phyloP scores from a whole-genome alignment of 2,888 invertebrate species.

The Drosophila longiperda region DNA sequence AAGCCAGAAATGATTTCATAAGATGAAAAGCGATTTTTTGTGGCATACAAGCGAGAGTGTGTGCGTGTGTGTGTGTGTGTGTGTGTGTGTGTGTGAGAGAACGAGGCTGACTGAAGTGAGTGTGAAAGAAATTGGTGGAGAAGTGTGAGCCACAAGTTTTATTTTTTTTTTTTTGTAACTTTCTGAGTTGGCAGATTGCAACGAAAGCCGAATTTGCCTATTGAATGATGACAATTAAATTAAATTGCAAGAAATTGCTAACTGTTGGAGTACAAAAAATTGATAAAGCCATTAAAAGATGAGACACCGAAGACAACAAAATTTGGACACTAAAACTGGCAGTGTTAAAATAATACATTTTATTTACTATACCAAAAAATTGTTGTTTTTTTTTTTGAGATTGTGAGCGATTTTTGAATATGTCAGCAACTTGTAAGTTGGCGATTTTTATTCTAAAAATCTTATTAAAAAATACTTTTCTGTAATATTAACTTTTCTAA shows the following conservation, averaged over 20 bases:
- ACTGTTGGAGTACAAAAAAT: neutral
- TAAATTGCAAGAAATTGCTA: slow-evolving; percentile 19
- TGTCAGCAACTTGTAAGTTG: neutral
- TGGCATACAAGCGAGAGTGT: slow-evolving; percentile 5
- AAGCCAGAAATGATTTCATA: slow-evolving; percentile 72
- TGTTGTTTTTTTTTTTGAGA: neutral
- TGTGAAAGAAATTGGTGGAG: neutral
- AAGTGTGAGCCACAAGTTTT: slow-evolving; percentile 43
- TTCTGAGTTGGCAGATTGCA: slow-evolving; percentile 48
- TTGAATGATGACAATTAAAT: slow-evolving; percentile 57
- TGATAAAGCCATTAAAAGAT: neutral
- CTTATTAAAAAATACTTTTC: neutral
- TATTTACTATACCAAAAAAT: neutral
- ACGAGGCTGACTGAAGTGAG: neutral
- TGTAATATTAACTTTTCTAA: neutral
- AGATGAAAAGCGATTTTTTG: slow-evolving; percentile 71
- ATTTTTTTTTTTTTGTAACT: slow-evolving; percentile 40
- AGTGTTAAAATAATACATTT: neutral
- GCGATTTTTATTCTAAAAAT: neutral
- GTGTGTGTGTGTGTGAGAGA: too few relatives aligned
- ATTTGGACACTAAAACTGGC: neutral
- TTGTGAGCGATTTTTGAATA: neutral
- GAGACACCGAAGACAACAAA: neutral
- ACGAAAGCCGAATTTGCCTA: slow-evolving; percentile 25
- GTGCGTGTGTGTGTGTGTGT: neutral